phyloP scores from a whole-genome alignment of 1,140 invertebrate genomes.

The Euwallacea similis region DNA sequence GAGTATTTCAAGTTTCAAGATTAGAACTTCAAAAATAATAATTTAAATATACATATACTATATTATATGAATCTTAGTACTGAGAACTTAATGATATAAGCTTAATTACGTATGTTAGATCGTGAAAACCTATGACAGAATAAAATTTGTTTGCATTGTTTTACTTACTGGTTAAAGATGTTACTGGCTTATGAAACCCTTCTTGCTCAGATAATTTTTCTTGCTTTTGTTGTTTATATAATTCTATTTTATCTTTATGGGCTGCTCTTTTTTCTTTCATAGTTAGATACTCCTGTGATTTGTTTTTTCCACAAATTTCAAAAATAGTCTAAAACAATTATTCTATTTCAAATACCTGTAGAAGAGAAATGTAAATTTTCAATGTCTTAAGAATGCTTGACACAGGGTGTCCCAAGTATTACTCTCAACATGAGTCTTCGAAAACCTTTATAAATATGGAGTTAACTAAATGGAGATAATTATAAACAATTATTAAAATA shows the following conservation, averaged over 20 bases:
- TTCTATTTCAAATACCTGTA: not conserved
- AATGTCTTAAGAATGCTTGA: too few species aligned
- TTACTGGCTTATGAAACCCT: conserved; percentile 23
- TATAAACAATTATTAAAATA: not conserved
- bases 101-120: too few species aligned
- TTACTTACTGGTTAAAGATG: conserved; percentile 18
- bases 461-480: too few species aligned
- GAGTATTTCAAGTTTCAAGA: too few species aligned
- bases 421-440: too few species aligned
- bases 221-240: conserved; percentile 54
- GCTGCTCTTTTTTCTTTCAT: conserved; percentile 73
- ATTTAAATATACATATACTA: not conserved
- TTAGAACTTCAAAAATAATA: too few species aligned
- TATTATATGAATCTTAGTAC: too few species aligned
- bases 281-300: conserved; percentile 69
- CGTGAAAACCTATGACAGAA: too few species aligned
- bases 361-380: not conserved
- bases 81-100: too few species aligned
- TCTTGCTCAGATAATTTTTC: conserved; percentile 54
- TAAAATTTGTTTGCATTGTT: not conserved
- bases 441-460: too few species aligned
- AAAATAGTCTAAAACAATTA: conserved; percentile 82
- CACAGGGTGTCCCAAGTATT: too few species aligned
- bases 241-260: conserved; percentile 64
- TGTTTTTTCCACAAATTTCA: conserved; percentile 83